Percentiles rank a stretch among this genome's conserved stretches.
These are phyloP conservation scores for Malacosoma neustria DNA, from an alignment of 2,888 invertebrate species.

Conservation along the genomic window DNA sequence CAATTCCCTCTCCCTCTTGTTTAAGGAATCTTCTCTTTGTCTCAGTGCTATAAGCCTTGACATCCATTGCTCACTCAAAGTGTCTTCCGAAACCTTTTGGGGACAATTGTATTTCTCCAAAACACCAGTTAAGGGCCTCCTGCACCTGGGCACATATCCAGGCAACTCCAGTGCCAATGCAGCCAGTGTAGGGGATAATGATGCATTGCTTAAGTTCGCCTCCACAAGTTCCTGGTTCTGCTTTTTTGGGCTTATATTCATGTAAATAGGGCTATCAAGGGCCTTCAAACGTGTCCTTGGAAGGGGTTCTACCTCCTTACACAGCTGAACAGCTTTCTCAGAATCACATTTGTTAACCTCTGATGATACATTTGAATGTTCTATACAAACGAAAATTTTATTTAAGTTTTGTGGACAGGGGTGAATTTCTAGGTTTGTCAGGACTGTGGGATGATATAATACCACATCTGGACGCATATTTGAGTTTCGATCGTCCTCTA, in stretches of 20 bases:
- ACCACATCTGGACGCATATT: conserved; percentile 51
- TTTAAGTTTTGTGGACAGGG: conserved; percentile 25
- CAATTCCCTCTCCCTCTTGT: conserved; percentile 62
- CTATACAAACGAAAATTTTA: conserved; percentile 37
- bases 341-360: conserved; percentile 59
- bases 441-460: conserved; percentile 62
- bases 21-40: conserved; percentile 66
- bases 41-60: conserved; percentile 66
- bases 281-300: conserved; percentile 37
- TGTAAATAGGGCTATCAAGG: conserved; percentile 49
- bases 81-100: conserved; percentile 67
- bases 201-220: conserved; percentile 21
- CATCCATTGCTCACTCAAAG: conserved; percentile 74
- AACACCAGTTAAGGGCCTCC: conserved; percentile 39
- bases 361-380: conserved; percentile 24
- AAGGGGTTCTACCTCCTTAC: conserved; percentile 38
- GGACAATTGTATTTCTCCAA: conserved; percentile 43
- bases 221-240: conserved; percentile 20
- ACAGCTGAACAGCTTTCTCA: conserved; percentile 52
- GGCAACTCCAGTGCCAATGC: conserved; percentile 64
- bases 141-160: conserved; percentile 58
- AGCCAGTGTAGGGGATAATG: conserved; percentile 57
- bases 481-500: conserved; percentile 40
- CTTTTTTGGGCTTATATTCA: conserved; percentile 43
- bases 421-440: conserved; percentile 47